phyloP scores from a whole-genome alignment of 1,140 invertebrate genomes.

The Heliconius himera region DNA sequence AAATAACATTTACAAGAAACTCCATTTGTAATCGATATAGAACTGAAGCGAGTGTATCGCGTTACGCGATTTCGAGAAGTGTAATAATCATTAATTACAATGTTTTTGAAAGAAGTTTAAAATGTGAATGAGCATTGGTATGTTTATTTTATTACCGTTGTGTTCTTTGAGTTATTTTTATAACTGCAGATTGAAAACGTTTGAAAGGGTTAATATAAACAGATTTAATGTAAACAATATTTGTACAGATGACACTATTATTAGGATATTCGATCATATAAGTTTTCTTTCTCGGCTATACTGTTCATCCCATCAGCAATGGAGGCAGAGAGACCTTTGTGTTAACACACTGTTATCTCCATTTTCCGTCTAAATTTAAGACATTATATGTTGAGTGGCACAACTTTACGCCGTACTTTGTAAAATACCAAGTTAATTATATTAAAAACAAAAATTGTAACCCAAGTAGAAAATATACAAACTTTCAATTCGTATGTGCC shows the following conservation, averaged over 20 bases:
- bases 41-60: conserved; percentile 1
- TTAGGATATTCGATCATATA: not conserved
- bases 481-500: too few species aligned
- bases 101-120: not conserved
- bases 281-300: not conserved
- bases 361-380: not conserved
- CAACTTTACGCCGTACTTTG: too few species aligned
- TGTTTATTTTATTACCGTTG: conserved; percentile 10
- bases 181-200: not conserved
- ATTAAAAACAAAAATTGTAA: too few species aligned
- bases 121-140: not conserved
- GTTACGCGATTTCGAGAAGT: conserved; percentile 3
- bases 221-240: conserved; percentile 21
- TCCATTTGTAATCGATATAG: conserved; percentile 11
- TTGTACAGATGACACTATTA: not conserved
- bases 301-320: not conserved
- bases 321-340: not conserved
- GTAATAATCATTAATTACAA: conserved; percentile 1
- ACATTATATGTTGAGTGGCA: not conserved
- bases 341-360: not conserved
- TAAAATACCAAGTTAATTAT: too few species aligned
- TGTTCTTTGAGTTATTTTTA: conserved; percentile 16
- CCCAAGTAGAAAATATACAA: too few species aligned
- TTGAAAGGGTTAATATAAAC: conserved; percentile 17
- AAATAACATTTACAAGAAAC: conserved; percentile 11